Conservation (phyloP, 2,113 vertebrate species). For the Lates calcarifer region DNA sequence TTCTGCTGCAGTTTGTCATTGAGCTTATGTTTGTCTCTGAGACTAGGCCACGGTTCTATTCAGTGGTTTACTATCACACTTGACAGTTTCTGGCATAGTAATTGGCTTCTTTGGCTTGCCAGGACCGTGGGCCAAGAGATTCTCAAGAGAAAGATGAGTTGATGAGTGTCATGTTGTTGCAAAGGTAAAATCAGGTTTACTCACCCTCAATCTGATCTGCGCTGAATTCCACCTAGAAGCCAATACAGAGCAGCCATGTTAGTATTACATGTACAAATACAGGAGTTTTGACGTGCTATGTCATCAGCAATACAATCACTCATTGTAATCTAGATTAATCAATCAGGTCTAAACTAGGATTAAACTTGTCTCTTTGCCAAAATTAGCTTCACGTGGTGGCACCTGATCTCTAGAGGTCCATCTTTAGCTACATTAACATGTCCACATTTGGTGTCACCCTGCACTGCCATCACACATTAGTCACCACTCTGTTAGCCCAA, state of each 20-base stretch:
- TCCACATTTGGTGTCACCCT: constrained; percentile 82
- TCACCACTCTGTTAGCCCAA: constrained; percentile 55
- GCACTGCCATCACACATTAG: constrained; percentile 31
- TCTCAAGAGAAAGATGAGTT: background rate
- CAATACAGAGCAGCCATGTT: constrained; percentile 64
- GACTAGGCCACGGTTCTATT: background rate
- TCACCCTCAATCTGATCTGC: constrained; percentile 85
- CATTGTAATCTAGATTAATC: constrained; percentile 35
- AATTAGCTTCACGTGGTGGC: constrained; percentile 64
- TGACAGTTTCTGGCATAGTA: background rate
- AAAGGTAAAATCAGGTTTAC: constrained; percentile 39
- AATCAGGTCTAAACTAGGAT: constrained; percentile 42
- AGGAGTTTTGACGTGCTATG: constrained; percentile 6
- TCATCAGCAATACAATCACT: background rate
- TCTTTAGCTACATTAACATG: constrained; percentile 82
- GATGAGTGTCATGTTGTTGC: constrained; percentile 23
- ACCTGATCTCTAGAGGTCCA: constrained; percentile 69
- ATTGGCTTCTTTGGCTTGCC: background rate
- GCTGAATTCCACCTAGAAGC: constrained; percentile 80
- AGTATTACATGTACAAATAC: constrained; percentile 18
- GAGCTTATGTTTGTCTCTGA: background rate
- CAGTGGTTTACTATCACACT: background rate
- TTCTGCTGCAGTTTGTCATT: background rate
- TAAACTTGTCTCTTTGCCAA: constrained; percentile 63
- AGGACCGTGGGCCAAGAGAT: background rate